Evolutionary conservation across 1,140 invertebrate species (phyloP).

Genomic region (Tetramorium simillimum): DNA sequence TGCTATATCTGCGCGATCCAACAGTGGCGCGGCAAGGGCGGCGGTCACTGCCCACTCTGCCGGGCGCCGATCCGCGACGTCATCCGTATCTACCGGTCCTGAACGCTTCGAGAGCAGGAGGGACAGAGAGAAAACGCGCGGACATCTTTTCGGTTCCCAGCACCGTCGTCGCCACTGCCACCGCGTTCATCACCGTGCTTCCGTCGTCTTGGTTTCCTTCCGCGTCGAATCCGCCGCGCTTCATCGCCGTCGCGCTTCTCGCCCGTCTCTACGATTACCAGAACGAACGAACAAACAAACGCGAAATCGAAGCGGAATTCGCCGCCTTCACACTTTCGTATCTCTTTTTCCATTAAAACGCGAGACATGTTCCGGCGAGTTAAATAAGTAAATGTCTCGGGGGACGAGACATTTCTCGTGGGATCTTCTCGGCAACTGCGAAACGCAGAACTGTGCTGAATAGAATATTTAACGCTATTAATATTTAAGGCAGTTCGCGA

Average conservation of each 20-base stretch:
- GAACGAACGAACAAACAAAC: constrained; percentile 10
- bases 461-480: background rate
- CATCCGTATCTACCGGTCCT: constrained; percentile 97
- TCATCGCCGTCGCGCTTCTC: constrained; percentile 27
- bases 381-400: background rate
- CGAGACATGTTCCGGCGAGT: background rate
- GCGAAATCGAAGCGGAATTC: constrained; percentile 1
- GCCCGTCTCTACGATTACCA: background rate
- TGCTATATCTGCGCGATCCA: constrained; percentile 98
- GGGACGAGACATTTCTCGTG: background rate
- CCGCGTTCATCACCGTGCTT: constrained; percentile 43
- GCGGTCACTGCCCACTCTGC: constrained; percentile 97
- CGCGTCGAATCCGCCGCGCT: constrained; percentile 32
- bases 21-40: constrained; percentile 95
- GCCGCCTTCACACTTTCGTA: constrained; percentile 24
- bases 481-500: constrained; percentile 23
- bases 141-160: constrained; percentile 7
- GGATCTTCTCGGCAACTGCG: background rate
- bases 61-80: constrained; percentile 96
- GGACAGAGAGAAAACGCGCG: constrained; percentile 31
- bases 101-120: constrained; percentile 78
- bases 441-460: background rate
- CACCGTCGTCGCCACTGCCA: background rate
- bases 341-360: constrained; percentile 26
- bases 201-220: constrained; percentile 61